Conservation (phyloP, 1,140 invertebrate species). For the Caenorhabditis brenneri region DNA sequence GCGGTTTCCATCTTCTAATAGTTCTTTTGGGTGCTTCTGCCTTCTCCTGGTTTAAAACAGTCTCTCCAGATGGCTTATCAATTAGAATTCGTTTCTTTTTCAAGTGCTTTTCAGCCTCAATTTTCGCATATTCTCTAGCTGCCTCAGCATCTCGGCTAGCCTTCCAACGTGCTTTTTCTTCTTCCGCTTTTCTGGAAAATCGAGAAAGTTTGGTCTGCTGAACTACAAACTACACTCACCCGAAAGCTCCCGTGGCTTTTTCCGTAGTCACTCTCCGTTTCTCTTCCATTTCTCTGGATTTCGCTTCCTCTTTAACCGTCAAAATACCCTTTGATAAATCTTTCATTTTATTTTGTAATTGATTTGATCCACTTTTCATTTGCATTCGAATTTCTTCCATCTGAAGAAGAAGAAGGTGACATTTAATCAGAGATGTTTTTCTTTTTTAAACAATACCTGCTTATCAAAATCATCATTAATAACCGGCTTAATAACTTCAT, state of each 20-base stretch:
- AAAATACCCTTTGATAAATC: slow-evolving; percentile 52
- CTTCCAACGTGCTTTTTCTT: slow-evolving; percentile 53
- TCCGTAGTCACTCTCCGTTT: slow-evolving; percentile 46
- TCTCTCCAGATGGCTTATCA: slow-evolving; percentile 32
- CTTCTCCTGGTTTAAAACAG: slow-evolving; percentile 13
- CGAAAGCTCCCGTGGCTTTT: slow-evolving; percentile 51
- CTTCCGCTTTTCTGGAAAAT: slow-evolving; percentile 53
- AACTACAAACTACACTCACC: not conserved
- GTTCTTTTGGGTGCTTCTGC: slow-evolving; percentile 55
- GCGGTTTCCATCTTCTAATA: slow-evolving; percentile 44
- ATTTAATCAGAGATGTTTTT: not conserved
- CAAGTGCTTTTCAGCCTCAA: slow-evolving; percentile 50
- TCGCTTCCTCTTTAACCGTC: slow-evolving; percentile 51
- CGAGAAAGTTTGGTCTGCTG: not conserved
- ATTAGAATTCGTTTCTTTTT: slow-evolving; percentile 41
- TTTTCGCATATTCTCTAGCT: slow-evolving; percentile 37
- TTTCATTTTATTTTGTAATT: slow-evolving; percentile 52
- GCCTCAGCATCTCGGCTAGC: slow-evolving; percentile 47
- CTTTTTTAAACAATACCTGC: slow-evolving; percentile 54
- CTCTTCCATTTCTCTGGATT: slow-evolving; percentile 47
- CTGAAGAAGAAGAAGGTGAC: slow-evolving; percentile 8
- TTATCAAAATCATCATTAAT: slow-evolving; percentile 68
- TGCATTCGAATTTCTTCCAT: slow-evolving; percentile 53
- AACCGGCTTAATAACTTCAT: slow-evolving; percentile 65
- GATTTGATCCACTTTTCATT: slow-evolving; percentile 53